Evolutionary conservation across 1,140 invertebrate genomes (phyloP), one percentile per base, ranked within the genome.

Genomic region (Papilio xuthus): DNA sequence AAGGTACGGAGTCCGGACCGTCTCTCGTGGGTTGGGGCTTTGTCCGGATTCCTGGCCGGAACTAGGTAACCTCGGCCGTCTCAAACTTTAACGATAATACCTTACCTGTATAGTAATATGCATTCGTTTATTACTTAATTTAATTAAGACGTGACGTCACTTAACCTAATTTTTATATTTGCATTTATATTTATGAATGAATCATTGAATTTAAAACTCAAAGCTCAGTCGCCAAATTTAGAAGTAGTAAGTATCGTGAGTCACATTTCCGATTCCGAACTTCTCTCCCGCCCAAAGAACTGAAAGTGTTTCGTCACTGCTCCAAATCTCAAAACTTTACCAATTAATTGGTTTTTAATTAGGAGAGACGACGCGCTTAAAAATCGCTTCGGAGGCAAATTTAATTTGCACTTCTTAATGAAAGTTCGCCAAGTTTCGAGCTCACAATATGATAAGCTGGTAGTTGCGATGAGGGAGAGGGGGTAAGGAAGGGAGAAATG

Each of bases 371-470:
- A 81, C 63, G 80, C 82, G 79, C 84, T 88, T 87, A 90, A 90
- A 88, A 88, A 86, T 79, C 78, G 80, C 82, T 81, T 82, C 77
- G 79, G 80, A 80, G 83, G 81, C 83, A 78, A 86, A 91, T 88
- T 89, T 88, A 90, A 90, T 92, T 90, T 88, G 82, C 81, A 85
- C 73, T 82, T 81, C 81, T 85, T 88, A 86, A 87, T 86, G 85
- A 89, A 88, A 88, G 83, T 90, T 88, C 80, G 79, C 77, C 83
- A 67, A 78, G 74, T 85, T 84, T 74, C 75, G 41, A 47, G 78
- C 80, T 85, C 83, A 80, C 84, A 83, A 83, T 81, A 81, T 83
- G 83, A 86, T 87, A 86, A 85, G 83, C 77, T 76, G 80, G 71
- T 28, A 32, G 72, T 47, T 47, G 72, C 32, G 26, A 10, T 0